A percentile compares a stretch with the other conserved stretches of the same genome.
phyloP scores from a whole-genome alignment of 2,888 invertebrate species.

The Drosophila austrosaltans region DNA sequence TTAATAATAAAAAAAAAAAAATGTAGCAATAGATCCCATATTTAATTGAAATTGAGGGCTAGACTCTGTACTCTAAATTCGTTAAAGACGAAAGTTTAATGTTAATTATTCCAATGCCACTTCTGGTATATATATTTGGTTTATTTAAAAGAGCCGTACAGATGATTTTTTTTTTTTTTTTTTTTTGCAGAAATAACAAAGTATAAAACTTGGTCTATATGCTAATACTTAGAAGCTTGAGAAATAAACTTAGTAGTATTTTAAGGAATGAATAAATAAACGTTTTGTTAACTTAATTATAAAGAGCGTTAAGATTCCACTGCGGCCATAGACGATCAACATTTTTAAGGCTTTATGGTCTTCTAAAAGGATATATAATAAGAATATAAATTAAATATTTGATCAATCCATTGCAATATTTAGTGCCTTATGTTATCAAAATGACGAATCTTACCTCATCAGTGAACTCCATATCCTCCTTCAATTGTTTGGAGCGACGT shows the following conservation, averaged over 20 bases:
- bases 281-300: conserved; percentile 64
- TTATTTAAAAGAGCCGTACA: conserved; percentile 73
- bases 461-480: conserved; percentile 80
- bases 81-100: background rate
- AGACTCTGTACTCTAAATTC: too few relatives aligned
- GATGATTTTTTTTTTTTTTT: conserved; percentile 51
- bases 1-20: too few relatives aligned
- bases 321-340: conserved; percentile 41
- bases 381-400: background rate
- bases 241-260: conserved; percentile 64
- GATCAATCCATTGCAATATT: too few relatives aligned
- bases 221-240: conserved; percentile 63
- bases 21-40: too few relatives aligned
- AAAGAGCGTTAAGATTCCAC: conserved; percentile 65
- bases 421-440: too few relatives aligned
- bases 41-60: too few relatives aligned
- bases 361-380: conserved; percentile 58
- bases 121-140: conserved; percentile 63
- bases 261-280: conserved; percentile 81
- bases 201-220: conserved; percentile 65
- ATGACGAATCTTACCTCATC: conserved; percentile 75
- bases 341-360: conserved; percentile 66
- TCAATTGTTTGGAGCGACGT: conserved; percentile 85
- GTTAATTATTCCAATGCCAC: conserved; percentile 3
- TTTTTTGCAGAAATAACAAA: conserved; percentile 63